A percentile compares a stretch with the other conserved stretches of the same genome.
Conservation (phyloP, 2,888 invertebrate species). For the Drosophila melanocephala region DNA sequence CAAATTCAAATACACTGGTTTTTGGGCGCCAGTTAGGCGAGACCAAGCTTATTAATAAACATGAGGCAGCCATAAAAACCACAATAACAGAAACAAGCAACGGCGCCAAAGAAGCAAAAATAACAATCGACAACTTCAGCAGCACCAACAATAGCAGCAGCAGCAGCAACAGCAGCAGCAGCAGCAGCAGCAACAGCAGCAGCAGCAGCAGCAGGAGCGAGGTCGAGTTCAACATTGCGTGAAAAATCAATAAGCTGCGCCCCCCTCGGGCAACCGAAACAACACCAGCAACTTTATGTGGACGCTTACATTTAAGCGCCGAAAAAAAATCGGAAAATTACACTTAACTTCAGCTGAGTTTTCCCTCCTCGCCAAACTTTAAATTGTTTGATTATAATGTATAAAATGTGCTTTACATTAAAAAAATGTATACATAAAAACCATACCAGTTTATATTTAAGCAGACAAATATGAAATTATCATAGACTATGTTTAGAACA, state of each 20-base stretch:
- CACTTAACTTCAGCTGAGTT: neutral
- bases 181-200: conserved; percentile 4
- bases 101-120: conserved; percentile 62
- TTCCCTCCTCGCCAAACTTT: neutral
- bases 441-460: neutral
- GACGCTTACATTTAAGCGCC: neutral
- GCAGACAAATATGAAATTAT: neutral
- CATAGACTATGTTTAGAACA: neutral
- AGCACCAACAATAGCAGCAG: conserved; percentile 24
- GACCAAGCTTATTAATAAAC: conserved; percentile 66
- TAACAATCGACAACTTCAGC: conserved; percentile 69
- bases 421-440: neutral
- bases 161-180: conserved; percentile 6
- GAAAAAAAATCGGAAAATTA: neutral
- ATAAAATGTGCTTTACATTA: neutral
- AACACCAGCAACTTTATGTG: neutral
- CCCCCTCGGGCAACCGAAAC: conserved; percentile 31
- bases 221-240: conserved; percentile 45
- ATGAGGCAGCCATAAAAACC: conserved; percentile 52
- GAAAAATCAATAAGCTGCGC: conserved; percentile 67
- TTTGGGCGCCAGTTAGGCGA: conserved; percentile 61
- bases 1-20: conserved; percentile 17
- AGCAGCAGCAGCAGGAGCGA: conserved; percentile 16
- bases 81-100: conserved; percentile 40
- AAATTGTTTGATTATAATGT: neutral